phyloP scores from a whole-genome alignment of 2,113 vertebrate species.

The Motacilla alba region DNA sequence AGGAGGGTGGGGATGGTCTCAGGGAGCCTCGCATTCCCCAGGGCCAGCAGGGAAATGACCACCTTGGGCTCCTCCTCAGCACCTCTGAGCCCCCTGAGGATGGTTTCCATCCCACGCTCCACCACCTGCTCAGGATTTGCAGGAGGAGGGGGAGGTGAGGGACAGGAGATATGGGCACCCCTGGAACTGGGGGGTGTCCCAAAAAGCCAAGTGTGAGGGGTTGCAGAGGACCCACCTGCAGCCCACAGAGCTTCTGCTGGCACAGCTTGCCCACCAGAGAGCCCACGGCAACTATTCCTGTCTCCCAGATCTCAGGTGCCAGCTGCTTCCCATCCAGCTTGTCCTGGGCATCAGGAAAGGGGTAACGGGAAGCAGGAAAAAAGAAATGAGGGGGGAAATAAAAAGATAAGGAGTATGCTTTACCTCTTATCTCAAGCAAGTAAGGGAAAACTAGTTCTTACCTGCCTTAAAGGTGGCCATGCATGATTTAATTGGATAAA shows the following conservation, averaged over 20 bases:
- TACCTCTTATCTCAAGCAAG: not conserved
- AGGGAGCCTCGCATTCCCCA: conserved; percentile 45
- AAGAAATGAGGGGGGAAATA: fast-evolving
- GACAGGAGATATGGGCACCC: too few species aligned
- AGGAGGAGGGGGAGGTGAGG: not conserved
- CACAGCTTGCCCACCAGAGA: conserved; percentile 66
- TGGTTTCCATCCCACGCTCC: not conserved
- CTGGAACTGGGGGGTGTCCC: fast-evolving
- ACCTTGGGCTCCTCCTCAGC: not conserved
- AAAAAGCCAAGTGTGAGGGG: not conserved
- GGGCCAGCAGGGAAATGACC: conserved; percentile 44
- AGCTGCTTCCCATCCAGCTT: conserved; percentile 45
- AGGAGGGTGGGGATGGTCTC: conserved; percentile 57
- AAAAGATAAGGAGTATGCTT: not conserved
- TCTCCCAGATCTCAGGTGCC: conserved; percentile 5
- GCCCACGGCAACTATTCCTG: conserved; percentile 27
- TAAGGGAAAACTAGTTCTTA: not conserved
- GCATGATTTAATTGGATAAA: not conserved
- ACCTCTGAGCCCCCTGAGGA: conserved; percentile 26
- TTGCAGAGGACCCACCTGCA: conserved; percentile 54
- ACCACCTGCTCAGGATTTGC: conserved; percentile 43
- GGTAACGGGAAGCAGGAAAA: not conserved
- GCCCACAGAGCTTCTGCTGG: conserved; percentile 46
- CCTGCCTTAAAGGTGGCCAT: not conserved
- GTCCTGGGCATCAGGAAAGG: not conserved